Evolutionary conservation across 2,113 vertebrate species (phyloP).

Genomic region (Egretta garzetta): DNA sequence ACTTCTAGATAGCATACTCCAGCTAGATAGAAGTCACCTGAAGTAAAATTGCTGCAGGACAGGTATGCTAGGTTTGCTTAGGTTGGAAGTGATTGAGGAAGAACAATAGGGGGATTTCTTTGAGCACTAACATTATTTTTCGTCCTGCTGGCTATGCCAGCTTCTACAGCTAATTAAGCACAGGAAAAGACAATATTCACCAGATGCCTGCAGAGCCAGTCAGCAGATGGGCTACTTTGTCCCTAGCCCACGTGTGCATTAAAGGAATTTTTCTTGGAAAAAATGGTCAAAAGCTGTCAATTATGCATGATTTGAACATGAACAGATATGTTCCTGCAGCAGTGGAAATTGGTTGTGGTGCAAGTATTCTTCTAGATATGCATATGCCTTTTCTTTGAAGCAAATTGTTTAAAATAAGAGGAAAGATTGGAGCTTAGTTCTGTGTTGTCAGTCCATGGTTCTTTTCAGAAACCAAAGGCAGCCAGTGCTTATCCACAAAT

Average conservation of each 20-base stretch:
- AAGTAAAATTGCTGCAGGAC: background rate
- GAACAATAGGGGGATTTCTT: background rate
- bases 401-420: background rate
- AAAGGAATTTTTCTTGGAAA: background rate
- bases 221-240: conserved; percentile 38
- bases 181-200: conserved; percentile 39
- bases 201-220: conserved; percentile 12
- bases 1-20: background rate
- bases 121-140: background rate
- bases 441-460: background rate
- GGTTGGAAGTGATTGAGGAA: background rate
- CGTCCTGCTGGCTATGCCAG: background rate
- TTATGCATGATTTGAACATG: background rate
- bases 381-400: background rate
- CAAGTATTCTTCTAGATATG: background rate
- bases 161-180: conserved; percentile 21
- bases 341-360: background rate
- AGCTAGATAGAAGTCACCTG: background rate
- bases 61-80: background rate
- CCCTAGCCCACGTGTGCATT: background rate
- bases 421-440: background rate
- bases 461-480: background rate
- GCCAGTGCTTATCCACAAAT: background rate
- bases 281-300: background rate
- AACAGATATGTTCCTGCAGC: background rate